These are phyloP conservation scores for Apocrypta bakeri DNA, from an alignment of 1,140 invertebrate genomes.

Conservation along the genomic window DNA sequence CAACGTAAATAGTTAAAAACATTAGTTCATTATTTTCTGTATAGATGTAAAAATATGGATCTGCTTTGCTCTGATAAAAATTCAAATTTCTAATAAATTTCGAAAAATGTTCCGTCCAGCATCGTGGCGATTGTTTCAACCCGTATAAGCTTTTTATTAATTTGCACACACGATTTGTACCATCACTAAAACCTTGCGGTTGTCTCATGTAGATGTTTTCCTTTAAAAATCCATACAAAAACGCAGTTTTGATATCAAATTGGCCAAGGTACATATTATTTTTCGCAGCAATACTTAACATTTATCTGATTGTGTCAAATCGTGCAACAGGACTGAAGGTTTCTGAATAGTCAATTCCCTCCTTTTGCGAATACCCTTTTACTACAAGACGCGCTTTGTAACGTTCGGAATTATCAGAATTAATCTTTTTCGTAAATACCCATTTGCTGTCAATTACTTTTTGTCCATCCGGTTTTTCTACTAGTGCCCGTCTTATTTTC, in stretches of 20 bases:
- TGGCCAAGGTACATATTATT: constrained; percentile 52
- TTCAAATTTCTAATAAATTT: too few species aligned
- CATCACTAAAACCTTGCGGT: constrained; percentile 42
- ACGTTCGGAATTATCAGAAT: not conserved
- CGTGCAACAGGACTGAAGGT: constrained; percentile 56
- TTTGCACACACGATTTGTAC: not conserved
- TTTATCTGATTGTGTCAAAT: constrained; percentile 42
- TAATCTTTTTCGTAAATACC: constrained; percentile 22
- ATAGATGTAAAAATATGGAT: too few species aligned
- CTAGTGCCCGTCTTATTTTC: constrained; percentile 19
- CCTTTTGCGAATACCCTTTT: constrained; percentile 41
- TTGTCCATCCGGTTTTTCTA: not conserved
- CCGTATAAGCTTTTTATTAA: constrained; percentile 19
- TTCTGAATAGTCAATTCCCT: constrained; percentile 47
- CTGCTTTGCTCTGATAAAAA: too few species aligned
- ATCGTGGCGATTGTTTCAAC: constrained; percentile 7
- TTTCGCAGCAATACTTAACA: constrained; percentile 43
- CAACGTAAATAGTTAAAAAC: too few species aligned
- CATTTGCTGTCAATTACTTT: not conserved
- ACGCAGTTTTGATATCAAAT: constrained; percentile 65
- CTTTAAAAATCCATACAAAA: constrained; percentile 61
- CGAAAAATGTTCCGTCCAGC: too few species aligned
- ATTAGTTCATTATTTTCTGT: too few species aligned
- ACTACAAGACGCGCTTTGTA: constrained; percentile 13
- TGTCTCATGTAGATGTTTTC: constrained; percentile 62